Conservation (phyloP, 1,140 invertebrate species). For the Chymomyza costata region DNA sequence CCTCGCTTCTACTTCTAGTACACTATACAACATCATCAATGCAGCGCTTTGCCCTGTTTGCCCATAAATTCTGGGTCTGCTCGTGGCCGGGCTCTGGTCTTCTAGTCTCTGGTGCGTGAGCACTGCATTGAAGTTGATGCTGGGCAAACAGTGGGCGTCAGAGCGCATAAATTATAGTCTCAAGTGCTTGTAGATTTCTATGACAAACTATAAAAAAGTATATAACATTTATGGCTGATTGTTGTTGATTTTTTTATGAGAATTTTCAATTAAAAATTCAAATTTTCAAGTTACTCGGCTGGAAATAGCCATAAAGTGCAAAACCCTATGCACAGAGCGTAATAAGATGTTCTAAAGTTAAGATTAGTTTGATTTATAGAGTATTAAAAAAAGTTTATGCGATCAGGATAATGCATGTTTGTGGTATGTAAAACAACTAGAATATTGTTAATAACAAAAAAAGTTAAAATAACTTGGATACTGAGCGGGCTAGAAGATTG, state of each 20-base stretch:
- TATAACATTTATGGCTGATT: constrained; percentile 52
- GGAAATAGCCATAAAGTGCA: too few species aligned
- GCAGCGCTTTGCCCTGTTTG: constrained; percentile 23
- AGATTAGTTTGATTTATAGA: too few species aligned
- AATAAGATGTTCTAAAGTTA: too few species aligned
- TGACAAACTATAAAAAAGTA: constrained; percentile 56
- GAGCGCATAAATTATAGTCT: constrained; percentile 66
- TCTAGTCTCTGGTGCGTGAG: constrained; percentile 34
- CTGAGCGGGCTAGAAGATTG: too few species aligned
- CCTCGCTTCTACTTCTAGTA: constrained; percentile 37
- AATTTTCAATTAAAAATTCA: constrained; percentile 57
- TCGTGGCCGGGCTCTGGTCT: too few species aligned
- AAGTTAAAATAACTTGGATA: too few species aligned
- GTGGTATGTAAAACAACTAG: too few species aligned
- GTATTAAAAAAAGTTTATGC: too few species aligned
- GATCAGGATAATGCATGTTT: too few species aligned
- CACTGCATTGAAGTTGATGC: background rate
- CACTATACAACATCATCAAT: constrained; percentile 39
- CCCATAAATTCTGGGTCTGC: too few species aligned
- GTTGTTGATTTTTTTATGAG: constrained; percentile 8
- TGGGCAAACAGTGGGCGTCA: constrained; percentile 10
- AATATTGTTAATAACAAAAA: too few species aligned
- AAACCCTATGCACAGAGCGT: too few species aligned
- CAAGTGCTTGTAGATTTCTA: constrained; percentile 43
- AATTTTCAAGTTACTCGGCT: constrained; percentile 14